These are phyloP conservation scores for Pollachius pollachius DNA, from an alignment of 2,113 vertebrate genomes.

Conservation along the genomic window DNA sequence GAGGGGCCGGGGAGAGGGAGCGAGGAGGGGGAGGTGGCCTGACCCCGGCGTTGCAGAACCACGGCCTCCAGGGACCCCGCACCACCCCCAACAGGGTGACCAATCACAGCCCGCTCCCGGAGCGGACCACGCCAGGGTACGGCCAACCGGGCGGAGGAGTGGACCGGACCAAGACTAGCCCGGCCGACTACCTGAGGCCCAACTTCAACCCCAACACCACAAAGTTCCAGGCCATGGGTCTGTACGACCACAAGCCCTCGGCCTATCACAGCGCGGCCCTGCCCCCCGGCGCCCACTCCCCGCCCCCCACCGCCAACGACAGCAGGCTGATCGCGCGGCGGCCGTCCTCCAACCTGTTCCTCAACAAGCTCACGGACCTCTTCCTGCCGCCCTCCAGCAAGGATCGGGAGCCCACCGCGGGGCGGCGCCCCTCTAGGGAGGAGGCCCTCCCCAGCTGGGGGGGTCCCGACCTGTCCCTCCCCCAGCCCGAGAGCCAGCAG, in stretches of 20 bases:
- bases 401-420: conserved; percentile 50
- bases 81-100: conserved; percentile 31
- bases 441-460: conserved; percentile 31
- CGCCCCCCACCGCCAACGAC: conserved; percentile 33
- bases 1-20: conserved; percentile 7
- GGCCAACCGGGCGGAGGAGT: conserved; percentile 35
- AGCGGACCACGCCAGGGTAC: conserved; percentile 11
- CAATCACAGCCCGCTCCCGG: conserved; percentile 31
- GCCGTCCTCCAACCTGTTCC: conserved; percentile 41
- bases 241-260: conserved; percentile 64
- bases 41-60: neutral
- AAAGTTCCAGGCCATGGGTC: conserved; percentile 69
- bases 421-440: conserved; percentile 39
- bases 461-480: conserved; percentile 59
- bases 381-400: conserved; percentile 49
- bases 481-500: conserved; percentile 66
- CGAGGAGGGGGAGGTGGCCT: conserved; percentile 22
- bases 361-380: conserved; percentile 66
- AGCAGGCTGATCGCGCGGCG: conserved; percentile 45
- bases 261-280: conserved; percentile 29
- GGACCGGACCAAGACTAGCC: conserved; percentile 60
- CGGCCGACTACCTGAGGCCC: conserved; percentile 44
- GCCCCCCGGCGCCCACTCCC: neutral
- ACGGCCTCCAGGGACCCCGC: neutral
- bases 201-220: conserved; percentile 45